phyloP scores from a whole-genome alignment of 2,888 invertebrate species.

The Arge pagana region DNA sequence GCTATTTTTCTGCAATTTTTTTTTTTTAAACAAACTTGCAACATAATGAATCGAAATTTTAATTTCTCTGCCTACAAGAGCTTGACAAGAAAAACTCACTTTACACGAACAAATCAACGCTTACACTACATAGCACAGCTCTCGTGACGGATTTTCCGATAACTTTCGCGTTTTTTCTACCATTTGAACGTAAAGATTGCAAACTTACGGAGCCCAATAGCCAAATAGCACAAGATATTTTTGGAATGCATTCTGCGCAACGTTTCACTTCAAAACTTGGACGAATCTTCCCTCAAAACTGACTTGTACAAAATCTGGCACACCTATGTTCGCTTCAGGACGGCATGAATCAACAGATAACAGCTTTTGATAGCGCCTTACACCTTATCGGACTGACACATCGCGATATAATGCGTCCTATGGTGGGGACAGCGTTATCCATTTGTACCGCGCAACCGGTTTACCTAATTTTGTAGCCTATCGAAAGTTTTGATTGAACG shows the following conservation, averaged over 20 bases:
- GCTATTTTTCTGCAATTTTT: too few species aligned
- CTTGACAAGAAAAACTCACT: background rate
- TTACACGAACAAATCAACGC: too few species aligned
- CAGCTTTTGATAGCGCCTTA: slow-evolving; percentile 40
- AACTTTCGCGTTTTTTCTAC: background rate
- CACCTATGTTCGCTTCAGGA: slow-evolving; percentile 13
- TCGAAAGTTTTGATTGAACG: too few species aligned
- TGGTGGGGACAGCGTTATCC: background rate
- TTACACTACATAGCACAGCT: too few species aligned
- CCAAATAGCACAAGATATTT: slow-evolving; percentile 44
- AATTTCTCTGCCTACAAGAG: too few species aligned
- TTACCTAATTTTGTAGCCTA: too few species aligned
- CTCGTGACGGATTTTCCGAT: slow-evolving; percentile 7
- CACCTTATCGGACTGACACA: slow-evolving; percentile 43
- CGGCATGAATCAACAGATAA: slow-evolving; percentile 51
- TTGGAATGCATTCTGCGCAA: slow-evolving; percentile 37
- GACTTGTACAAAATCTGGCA: slow-evolving; percentile 6
- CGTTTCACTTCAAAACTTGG: background rate
- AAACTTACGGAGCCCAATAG: slow-evolving; percentile 50
- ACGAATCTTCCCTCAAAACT: slow-evolving; percentile 4
- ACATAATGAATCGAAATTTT: too few species aligned
- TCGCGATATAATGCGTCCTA: slow-evolving; percentile 34
- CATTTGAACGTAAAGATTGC: background rate
- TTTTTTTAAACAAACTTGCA: too few species aligned
- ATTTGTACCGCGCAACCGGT: too few species aligned